phyloP scores from a whole-genome alignment of 2,797 vertebrate genomes.

The Girardinus metallicus region DNA sequence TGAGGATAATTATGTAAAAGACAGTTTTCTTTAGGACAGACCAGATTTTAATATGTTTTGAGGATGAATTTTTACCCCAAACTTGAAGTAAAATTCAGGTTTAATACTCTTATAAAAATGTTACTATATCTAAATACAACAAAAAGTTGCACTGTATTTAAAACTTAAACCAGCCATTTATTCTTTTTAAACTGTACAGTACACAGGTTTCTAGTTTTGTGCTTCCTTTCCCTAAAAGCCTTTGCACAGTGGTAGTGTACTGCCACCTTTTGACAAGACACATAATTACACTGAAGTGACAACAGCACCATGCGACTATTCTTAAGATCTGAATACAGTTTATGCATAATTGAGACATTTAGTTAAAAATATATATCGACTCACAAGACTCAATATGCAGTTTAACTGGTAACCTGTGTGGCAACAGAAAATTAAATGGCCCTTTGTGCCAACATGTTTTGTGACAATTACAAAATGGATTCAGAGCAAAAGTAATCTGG shows the following conservation, averaged over 20 bases:
- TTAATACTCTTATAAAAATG: neutral
- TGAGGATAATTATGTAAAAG: neutral
- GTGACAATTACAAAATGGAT: neutral
- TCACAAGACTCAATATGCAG: neutral
- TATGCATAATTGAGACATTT: neutral
- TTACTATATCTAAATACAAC: neutral
- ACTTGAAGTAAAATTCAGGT: neutral
- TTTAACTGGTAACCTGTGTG: neutral
- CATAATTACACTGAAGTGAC: constrained; percentile 20
- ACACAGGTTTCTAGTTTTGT: neutral
- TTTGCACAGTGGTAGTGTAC: constrained; percentile 15
- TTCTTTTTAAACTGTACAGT: neutral
- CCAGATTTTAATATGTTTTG: neutral
- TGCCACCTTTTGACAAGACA: constrained; percentile 48
- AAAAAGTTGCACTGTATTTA: neutral
- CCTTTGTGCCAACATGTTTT: neutral
- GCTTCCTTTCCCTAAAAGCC: neutral
- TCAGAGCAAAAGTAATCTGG: neutral
- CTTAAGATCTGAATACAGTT: neutral
- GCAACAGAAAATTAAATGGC: neutral
- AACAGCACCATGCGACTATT: neutral
- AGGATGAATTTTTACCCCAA: neutral
- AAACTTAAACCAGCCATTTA: neutral
- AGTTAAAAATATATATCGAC: neutral
- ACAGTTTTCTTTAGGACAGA: neutral